Base-by-base conservation (phyloP, 2,888 invertebrate genomes). In the Nomada fucata region DNA sequence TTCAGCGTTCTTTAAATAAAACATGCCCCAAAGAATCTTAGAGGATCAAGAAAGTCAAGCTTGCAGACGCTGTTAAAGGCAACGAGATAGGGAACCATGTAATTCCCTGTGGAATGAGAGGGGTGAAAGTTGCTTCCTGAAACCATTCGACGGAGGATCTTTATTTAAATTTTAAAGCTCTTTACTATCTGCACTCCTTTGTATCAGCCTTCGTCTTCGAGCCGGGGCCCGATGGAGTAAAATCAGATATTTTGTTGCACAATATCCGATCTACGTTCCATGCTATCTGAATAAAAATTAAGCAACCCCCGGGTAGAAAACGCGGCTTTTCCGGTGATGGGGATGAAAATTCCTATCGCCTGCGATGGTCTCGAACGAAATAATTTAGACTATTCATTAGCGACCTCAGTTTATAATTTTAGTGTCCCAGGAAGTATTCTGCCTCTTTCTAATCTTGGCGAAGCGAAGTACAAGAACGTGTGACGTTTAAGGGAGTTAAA, bases 161-260 rank as follows among this genome's bases (percentile, higher is more conserved):
- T 87, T 85, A 84, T 87, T 87, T 86, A 87, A 87, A 87, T 85
- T 86, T 87, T 89, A 72, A 84, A 87, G 82, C 85, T 69, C 81
- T 79, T 89, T 84, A 83, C 83, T 81, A 88, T 87, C 86, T 81
- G 83, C 82, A 71, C 76, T 75, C 85, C 79, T 78, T 83, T 69
- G 55, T 67, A 65, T 83, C 82, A 50, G 69, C 76, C 75, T 82
- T 82, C 72, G 59, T 69, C 60, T 44, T 42, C 70, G 60, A 36
- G 36, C 9, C 44, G 3, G 10, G 53, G 44, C 26, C 2, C 36
- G 57, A 53, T 60, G 20, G 29, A 10, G 2, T 55, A 52, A 69
- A 69, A 76, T 65, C 75, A 73, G 63, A 64, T 76, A 64, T 68
- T 26, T 52, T 23, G 23, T 42, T 69, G 44, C 44, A 18, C 29